These are phyloP conservation scores for Muscina levida DNA, from an alignment of 2,888 invertebrate genomes.

Conservation along the genomic window DNA sequence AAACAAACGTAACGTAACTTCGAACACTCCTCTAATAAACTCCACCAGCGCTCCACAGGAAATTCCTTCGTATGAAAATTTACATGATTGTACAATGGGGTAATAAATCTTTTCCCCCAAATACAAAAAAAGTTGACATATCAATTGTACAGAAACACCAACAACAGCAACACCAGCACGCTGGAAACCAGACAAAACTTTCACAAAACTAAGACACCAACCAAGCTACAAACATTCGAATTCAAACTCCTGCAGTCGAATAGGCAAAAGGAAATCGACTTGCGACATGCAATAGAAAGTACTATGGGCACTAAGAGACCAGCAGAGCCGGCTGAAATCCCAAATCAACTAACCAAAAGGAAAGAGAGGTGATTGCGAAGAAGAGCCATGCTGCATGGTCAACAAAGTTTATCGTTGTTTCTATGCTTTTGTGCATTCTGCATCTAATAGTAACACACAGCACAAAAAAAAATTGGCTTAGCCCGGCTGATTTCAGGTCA, in stretches of 20 bases:
- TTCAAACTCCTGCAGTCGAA: not conserved
- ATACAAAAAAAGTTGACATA: slow-evolving; percentile 58
- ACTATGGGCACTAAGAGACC: not conserved
- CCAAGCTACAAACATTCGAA: not conserved
- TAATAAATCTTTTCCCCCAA: slow-evolving; percentile 57
- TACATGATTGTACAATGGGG: slow-evolving; percentile 48
- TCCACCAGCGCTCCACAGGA: slow-evolving; percentile 16
- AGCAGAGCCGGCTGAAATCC: slow-evolving; percentile 7
- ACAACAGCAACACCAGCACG: not conserved
- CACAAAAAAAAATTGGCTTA: slow-evolving; percentile 3
- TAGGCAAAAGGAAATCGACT: slow-evolving; percentile 1
- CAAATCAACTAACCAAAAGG: not conserved
- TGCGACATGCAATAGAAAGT: slow-evolving; percentile 20
- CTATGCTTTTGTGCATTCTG: not conserved
- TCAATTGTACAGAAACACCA: slow-evolving; percentile 48
- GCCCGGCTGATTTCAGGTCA: not conserved
- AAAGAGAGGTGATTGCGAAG: not conserved
- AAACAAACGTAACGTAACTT: no score
- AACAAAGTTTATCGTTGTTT: no score
- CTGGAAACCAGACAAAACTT: not conserved
- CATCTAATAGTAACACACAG: slow-evolving; percentile 5
- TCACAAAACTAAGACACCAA: slow-evolving; percentile 17
- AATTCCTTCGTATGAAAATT: slow-evolving; percentile 55
- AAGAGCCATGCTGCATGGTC: not conserved
- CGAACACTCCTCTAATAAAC: slow-evolving; percentile 21